Evolutionary conservation across 2,113 vertebrate genomes (phyloP).

Genomic region (Aptenodytes patagonicus): DNA sequence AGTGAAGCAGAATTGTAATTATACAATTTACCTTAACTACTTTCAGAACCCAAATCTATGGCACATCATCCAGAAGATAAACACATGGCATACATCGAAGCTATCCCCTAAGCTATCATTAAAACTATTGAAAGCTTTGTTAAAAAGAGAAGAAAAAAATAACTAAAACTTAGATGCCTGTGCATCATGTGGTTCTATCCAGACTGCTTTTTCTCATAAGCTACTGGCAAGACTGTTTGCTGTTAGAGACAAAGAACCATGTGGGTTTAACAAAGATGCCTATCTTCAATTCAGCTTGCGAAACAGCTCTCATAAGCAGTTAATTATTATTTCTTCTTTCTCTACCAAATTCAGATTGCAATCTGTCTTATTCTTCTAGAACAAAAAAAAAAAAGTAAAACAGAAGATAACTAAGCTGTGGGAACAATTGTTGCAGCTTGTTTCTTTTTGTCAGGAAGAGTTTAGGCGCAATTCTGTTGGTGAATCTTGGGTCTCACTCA

Average conservation of each 20-base stretch:
- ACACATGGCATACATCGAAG: background rate
- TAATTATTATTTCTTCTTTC: constrained; percentile 15
- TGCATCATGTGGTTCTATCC: background rate
- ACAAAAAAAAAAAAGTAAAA: background rate
- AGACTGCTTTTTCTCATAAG: background rate
- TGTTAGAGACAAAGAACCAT: background rate
- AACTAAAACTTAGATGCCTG: background rate
- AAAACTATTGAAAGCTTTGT: background rate
- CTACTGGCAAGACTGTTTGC: background rate
- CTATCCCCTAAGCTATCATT: background rate
- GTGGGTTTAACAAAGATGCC: background rate
- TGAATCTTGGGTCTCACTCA: constrained; percentile 3
- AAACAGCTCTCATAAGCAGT: background rate
- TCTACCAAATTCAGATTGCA: constrained; percentile 27
- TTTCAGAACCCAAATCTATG: background rate
- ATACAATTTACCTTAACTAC: background rate
- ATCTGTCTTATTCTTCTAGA: constrained; percentile 26
- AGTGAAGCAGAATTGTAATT: background rate
- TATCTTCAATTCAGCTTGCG: constrained; percentile 14
- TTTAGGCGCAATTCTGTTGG: constrained; percentile 9
- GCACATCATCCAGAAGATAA: background rate
- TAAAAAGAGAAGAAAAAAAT: background rate
- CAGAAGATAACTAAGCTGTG: background rate
- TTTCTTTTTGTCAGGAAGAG: background rate
- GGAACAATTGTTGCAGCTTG: background rate